Evolutionary conservation across 1,140 invertebrate species (phyloP).

Genomic region (Drosophila teissieri): DNA sequence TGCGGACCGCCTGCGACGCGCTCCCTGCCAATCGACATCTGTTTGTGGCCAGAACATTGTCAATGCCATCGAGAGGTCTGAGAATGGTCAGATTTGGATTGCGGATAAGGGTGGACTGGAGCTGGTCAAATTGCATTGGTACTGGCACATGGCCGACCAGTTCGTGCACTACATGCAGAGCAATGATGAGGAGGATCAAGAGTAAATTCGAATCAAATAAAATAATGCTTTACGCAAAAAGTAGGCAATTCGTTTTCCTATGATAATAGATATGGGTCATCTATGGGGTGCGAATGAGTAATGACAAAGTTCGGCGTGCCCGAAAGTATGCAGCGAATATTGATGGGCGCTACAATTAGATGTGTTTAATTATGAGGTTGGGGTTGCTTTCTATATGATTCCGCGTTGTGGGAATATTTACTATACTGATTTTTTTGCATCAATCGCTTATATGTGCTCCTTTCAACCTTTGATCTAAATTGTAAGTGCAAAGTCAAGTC

Average conservation of each 20-base stretch:
- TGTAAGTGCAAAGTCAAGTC: conserved; percentile 12
- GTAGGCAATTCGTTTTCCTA: conserved; percentile 35
- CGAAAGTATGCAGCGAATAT: conserved; percentile 53
- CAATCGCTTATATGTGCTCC: not conserved
- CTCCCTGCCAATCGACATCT: conserved; percentile 66
- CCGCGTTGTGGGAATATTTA: no score
- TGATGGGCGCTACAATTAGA: conserved; percentile 11
- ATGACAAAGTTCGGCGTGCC: conserved; percentile 30
- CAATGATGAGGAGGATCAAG: conserved; percentile 45
- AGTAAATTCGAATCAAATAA: conserved; percentile 21
- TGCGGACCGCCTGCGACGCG: conserved; percentile 70
- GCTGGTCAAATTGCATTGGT: conserved; percentile 66
- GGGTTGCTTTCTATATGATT: not conserved
- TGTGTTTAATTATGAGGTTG: not conserved
- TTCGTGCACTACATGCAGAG: conserved; percentile 67
- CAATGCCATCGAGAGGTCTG: conserved; percentile 65
- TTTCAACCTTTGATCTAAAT: conserved; percentile 1
- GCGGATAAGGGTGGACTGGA: conserved; percentile 72
- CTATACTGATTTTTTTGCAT: no score
- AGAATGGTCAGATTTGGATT: conserved; percentile 82
- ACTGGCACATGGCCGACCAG: conserved; percentile 78
- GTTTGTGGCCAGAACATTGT: conserved; percentile 74
- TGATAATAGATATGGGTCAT: conserved; percentile 14
- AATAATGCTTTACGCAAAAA: conserved; percentile 24
- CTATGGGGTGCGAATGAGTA: conserved; percentile 30